phyloP scores from a whole-genome alignment of 1,140 invertebrate genomes.

The Drosophila seguyi region DNA sequence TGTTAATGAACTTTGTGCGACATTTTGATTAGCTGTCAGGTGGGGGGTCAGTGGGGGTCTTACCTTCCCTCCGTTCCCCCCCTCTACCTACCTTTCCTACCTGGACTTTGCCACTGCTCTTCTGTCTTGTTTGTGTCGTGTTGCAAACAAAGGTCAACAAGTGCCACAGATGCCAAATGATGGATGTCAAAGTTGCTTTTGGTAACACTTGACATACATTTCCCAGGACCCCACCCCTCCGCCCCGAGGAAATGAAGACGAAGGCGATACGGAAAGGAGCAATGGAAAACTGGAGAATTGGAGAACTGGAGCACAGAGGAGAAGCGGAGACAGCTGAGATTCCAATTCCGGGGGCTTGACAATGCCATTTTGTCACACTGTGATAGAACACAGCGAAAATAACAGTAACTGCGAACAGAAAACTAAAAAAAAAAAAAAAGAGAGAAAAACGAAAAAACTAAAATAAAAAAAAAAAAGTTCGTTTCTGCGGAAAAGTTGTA shows the following conservation, averaged over 20 bases:
- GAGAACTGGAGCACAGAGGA: conserved; percentile 14
- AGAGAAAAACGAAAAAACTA: conserved; percentile 28
- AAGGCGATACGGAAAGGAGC: neutral
- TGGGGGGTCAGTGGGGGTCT: neutral
- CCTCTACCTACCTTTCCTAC: neutral
- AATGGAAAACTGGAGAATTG: conserved; percentile 3
- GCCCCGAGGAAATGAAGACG: neutral
- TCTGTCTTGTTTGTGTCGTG: conserved; percentile 34
- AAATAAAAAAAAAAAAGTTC: conserved; percentile 27
- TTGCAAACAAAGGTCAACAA: conserved; percentile 68
- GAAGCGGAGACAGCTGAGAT: conserved; percentile 26
- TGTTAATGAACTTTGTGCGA: conserved; percentile 83
- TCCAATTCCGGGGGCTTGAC: conserved; percentile 36
- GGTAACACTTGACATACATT: conserved; percentile 69
- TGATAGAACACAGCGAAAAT: conserved; percentile 77
- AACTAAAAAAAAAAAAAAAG: conserved; percentile 5
- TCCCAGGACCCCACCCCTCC: conserved; percentile 5
- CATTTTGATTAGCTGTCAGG: conserved; percentile 78
- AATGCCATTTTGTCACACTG: conserved; percentile 79
- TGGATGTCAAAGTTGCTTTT: conserved; percentile 74
- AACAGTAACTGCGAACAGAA: conserved; percentile 40
- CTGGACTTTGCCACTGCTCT: neutral
- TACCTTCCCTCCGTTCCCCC: neutral
- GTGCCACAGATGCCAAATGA: conserved; percentile 72
- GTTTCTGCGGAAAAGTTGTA: conserved; percentile 79